phyloP scores from a whole-genome alignment of 2,888 invertebrate species.

The Camponotus fellah region DNA sequence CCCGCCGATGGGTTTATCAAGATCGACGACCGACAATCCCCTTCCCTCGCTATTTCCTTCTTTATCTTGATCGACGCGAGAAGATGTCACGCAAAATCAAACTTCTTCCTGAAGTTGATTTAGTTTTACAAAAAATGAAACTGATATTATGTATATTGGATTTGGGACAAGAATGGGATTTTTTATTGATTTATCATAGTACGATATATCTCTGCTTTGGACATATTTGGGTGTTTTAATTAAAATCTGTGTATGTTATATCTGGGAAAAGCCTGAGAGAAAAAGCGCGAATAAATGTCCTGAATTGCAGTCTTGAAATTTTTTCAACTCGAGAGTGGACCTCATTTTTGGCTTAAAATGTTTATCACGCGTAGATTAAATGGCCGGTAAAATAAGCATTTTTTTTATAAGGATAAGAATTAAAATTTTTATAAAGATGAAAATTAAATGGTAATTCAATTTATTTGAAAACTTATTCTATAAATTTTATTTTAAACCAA shows the following conservation, averaged over 20 bases:
- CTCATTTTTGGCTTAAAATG: too few relatives aligned
- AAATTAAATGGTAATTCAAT: too few relatives aligned
- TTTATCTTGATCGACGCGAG: conserved; percentile 10
- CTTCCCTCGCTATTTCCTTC: conserved; percentile 19
- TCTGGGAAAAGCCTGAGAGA: not conserved
- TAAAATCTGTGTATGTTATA: not conserved
- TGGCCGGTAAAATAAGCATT: too few relatives aligned
- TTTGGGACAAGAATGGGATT: not conserved
- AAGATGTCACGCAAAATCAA: not conserved
- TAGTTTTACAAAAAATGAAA: not conserved
- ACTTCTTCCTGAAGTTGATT: not conserved
- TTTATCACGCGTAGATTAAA: too few relatives aligned
- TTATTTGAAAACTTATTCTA: too few relatives aligned
- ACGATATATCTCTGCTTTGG: not conserved
- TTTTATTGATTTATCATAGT: not conserved
- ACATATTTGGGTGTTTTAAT: not conserved
- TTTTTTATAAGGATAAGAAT: too few relatives aligned
- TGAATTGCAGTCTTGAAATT: too few relatives aligned
- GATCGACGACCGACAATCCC: conserved; percentile 56
- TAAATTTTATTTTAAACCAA: too few relatives aligned
- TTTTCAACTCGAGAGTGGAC: too few relatives aligned
- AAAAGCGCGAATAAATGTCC: too few relatives aligned
- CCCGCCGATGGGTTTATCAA: conserved; percentile 68
- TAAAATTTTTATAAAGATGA: too few relatives aligned
- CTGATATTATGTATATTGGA: not conserved